phyloP scores from a whole-genome alignment of 1,140 invertebrate genomes.

The Meloidogyne floridensis region DNA sequence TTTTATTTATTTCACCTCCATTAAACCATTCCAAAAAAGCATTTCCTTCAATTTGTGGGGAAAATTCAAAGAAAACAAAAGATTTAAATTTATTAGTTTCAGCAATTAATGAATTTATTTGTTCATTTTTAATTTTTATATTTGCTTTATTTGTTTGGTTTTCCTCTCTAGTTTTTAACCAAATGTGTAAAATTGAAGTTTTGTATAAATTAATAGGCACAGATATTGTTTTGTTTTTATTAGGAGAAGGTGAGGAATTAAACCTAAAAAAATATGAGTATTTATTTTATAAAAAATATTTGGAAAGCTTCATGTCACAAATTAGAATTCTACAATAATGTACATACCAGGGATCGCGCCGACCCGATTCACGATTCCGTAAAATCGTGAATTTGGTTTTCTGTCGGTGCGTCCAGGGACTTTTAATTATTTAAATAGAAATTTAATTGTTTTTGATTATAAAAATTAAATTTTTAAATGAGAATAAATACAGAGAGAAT shows the following conservation, averaged over 20 bases:
- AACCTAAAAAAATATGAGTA: background rate
- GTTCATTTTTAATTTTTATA: background rate
- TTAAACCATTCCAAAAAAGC: conserved; percentile 23
- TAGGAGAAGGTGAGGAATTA: background rate
- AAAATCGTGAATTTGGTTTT: too few species aligned
- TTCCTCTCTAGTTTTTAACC: conserved; percentile 25
- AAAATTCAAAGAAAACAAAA: conserved; percentile 31
- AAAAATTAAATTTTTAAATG: too few species aligned
- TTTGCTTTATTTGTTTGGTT: background rate
- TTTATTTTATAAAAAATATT: too few species aligned
- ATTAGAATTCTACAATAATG: too few species aligned
- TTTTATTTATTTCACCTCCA: background rate
- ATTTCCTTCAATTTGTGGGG: conserved; percentile 12
- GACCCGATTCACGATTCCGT: too few species aligned
- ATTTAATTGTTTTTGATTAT: too few species aligned
- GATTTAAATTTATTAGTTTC: conserved; percentile 25
- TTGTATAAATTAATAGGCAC: background rate
- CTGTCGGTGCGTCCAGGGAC: too few species aligned
- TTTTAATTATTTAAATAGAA: too few species aligned
- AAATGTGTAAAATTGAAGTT: conserved; percentile 31
- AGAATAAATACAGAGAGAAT: too few species aligned
- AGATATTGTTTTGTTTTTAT: background rate
- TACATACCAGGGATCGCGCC: too few species aligned
- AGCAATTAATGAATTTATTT: conserved; percentile 11
- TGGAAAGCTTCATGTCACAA: too few species aligned